phyloP scores from a whole-genome alignment of 1,140 invertebrate species.

The Hirudo medicinalis region DNA sequence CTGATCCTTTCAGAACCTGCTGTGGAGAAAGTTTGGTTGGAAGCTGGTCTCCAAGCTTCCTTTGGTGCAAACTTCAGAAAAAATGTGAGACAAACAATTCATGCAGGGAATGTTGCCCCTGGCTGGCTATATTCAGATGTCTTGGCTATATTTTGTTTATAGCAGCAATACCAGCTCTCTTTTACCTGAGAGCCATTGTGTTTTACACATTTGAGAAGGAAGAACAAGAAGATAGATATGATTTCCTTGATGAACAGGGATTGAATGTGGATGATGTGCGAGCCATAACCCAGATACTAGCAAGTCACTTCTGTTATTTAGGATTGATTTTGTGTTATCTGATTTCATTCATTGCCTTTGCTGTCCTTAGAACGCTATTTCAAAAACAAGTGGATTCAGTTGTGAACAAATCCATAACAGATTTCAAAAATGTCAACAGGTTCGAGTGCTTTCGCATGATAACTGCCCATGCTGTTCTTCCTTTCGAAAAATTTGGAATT shows the following conservation, averaged over 20 bases:
- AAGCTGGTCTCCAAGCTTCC: conserved; percentile 20
- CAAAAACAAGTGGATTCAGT: conserved; percentile 39
- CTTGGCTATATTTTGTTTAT: conserved; percentile 7
- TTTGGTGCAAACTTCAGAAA: conserved; percentile 19
- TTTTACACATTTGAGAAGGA: conserved; percentile 43
- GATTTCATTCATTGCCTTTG: conserved; percentile 16
- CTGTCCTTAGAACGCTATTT: conserved; percentile 57
- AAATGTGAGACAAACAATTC: conserved; percentile 5
- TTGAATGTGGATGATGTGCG: conserved; percentile 1
- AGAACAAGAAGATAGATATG: conserved; percentile 5
- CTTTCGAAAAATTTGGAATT: conserved; percentile 23
- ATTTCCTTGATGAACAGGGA: conserved; percentile 13
- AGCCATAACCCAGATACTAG: conserved; percentile 15
- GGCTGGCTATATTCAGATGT: conserved; percentile 9
- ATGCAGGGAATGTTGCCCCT: conserved; percentile 16
- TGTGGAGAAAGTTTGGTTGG: conserved; percentile 21
- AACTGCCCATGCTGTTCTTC: conserved; percentile 19
- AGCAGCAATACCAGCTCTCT: conserved; percentile 16
- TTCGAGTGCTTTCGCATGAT: conserved; percentile 20
- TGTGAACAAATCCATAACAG: conserved; percentile 9
- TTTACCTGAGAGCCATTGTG: conserved; percentile 15
- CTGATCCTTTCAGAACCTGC: conserved; percentile 20
- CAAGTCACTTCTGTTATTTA: conserved; percentile 16
- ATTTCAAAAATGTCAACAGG: conserved; percentile 14
- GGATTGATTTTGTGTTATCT: conserved; percentile 15